These are phyloP conservation scores for Celastrina argiolus DNA, from an alignment of 2,888 invertebrate genomes.

Conservation along the genomic window DNA sequence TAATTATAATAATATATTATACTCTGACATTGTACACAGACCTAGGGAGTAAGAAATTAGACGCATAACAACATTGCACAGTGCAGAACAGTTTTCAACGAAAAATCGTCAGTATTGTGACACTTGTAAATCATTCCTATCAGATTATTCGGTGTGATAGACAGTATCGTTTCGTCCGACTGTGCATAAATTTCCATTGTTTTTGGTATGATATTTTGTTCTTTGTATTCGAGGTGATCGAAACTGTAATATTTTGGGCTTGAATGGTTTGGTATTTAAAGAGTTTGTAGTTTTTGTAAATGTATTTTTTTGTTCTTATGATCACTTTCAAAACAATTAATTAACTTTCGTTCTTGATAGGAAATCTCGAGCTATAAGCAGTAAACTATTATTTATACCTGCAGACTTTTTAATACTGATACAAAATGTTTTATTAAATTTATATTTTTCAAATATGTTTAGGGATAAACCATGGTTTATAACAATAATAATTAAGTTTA, in stretches of 20 bases:
- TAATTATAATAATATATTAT: no score
- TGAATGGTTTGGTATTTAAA: not conserved
- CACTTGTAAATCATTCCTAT: constrained; percentile 15
- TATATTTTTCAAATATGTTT: no score
- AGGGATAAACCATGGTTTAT: no score
- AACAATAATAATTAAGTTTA: no score
- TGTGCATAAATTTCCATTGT: constrained; percentile 16
- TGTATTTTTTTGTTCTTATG: not conserved
- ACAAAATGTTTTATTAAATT: no score
- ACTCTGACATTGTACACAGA: no score
- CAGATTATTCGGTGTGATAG: constrained; percentile 11
- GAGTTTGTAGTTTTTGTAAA: not conserved
- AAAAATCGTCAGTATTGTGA: not conserved
- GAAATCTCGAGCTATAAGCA: no score
- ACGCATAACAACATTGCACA: not conserved
- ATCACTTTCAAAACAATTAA: no score
- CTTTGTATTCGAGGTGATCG: not conserved
- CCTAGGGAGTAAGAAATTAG: not conserved
- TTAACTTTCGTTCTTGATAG: no score
- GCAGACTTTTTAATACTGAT: no score
- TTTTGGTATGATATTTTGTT: not conserved
- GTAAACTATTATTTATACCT: no score
- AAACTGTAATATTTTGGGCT: not conserved
- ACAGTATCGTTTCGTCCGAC: constrained; percentile 14
- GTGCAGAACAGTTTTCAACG: not conserved